Percentiles rank a stretch among this genome's conserved stretches.
These are phyloP conservation scores for Lingula anatina DNA, from an alignment of 2,888 invertebrate species.

Conservation along the genomic window DNA sequence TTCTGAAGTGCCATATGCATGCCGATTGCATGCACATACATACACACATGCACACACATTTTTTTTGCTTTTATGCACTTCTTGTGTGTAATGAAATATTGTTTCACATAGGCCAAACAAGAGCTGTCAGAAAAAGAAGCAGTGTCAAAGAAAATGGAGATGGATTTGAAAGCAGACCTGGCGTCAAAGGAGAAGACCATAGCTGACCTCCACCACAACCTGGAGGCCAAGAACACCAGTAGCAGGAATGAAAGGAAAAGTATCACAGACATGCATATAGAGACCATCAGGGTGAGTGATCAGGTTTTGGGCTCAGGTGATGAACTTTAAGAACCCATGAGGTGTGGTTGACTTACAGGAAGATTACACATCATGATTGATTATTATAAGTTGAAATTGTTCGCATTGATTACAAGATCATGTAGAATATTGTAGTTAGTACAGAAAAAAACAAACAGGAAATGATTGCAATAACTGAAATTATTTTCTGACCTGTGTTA, in stretches of 20 bases:
- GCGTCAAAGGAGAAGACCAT: constrained; percentile 21
- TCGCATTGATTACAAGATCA: no score
- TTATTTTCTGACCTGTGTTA: background rate
- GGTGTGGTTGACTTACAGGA: no score
- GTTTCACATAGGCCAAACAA: constrained; percentile 30
- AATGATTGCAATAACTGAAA: no score
- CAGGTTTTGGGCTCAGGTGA: no score
- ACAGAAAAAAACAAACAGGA: background rate
- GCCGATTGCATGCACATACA: no score
- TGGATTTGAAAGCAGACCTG: constrained; percentile 25
- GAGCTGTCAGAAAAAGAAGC: constrained; percentile 18
- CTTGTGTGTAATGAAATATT: no score
- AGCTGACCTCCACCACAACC: constrained; percentile 26
- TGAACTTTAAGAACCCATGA: no score
- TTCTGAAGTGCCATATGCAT: no score
- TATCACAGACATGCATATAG: constrained; percentile 31
- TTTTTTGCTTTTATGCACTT: background rate
- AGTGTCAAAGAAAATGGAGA: constrained; percentile 20
- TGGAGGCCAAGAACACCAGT: constrained; percentile 27
- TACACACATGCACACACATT: no score
- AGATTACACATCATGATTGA: no score
- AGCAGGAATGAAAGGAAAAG: constrained; percentile 32
- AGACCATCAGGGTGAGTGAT: constrained; percentile 37
- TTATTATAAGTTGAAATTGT: no score
- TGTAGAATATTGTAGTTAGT: background rate